Evolutionary conservation across 2,113 vertebrate species (phyloP).

Genomic region (Anoplopoma fimbria): DNA sequence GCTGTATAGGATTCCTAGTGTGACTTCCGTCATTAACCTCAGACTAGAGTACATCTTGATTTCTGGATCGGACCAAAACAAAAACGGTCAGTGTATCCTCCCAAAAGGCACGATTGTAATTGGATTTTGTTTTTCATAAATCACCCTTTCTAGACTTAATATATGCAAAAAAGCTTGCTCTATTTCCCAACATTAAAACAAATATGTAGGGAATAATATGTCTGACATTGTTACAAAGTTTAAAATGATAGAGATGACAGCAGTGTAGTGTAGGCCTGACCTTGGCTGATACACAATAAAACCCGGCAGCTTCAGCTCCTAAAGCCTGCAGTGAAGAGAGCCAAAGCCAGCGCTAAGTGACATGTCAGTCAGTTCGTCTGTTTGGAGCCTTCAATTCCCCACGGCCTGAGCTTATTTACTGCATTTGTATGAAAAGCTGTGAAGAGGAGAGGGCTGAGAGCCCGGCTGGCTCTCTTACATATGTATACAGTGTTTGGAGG

Average conservation of each 20-base stretch:
- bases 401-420: slow-evolving; percentile 82
- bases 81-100: slow-evolving; percentile 10
- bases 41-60: slow-evolving; percentile 24
- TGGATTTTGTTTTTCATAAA: not conserved
- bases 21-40: slow-evolving; percentile 60
- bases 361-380: slow-evolving; percentile 76
- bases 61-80: slow-evolving; percentile 24
- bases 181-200: slow-evolving; percentile 28
- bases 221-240: slow-evolving; percentile 6
- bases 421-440: slow-evolving; percentile 83
- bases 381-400: slow-evolving; percentile 81
- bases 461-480: slow-evolving; percentile 77
- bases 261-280: slow-evolving; percentile 38
- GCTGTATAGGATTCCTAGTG: slow-evolving; percentile 21
- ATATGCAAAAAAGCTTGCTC: not conserved
- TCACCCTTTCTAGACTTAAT: not conserved
- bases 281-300: slow-evolving; percentile 48
- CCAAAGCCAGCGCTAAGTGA: slow-evolving; percentile 82
- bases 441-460: slow-evolving; percentile 71
- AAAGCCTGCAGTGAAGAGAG: slow-evolving; percentile 74
- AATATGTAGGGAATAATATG: slow-evolving; percentile 3
- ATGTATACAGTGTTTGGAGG: slow-evolving; percentile 81
- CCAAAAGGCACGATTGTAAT: slow-evolving; percentile 1
- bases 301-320: slow-evolving; percentile 58
- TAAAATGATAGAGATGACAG: slow-evolving; percentile 64